Base-by-base conservation (phyloP, 2,888 invertebrate species). In the Synergus itoensis region DNA sequence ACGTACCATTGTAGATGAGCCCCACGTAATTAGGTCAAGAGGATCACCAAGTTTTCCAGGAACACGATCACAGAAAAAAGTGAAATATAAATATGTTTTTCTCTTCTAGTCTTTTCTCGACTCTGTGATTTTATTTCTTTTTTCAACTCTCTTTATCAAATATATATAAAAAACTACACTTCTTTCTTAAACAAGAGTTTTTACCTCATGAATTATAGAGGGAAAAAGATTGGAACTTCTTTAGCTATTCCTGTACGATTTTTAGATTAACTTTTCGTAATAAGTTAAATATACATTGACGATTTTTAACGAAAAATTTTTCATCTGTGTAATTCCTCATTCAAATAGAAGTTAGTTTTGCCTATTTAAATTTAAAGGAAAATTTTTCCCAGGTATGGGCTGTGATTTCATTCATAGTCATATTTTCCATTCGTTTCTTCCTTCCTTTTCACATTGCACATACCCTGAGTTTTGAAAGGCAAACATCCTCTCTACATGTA, bases 351-450 rank as follows among this genome's bases (percentile, higher is more conserved):
- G 18, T 57, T 57, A 57, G 28, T 28, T 62, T 62, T 28, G 1
- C 53, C 73, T 57, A 73, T 57, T 73, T 57, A 36, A 57, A 73
- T 73, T 73, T 73, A 40, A 73, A 73, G 73, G 48, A 36, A 73
- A 73, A 40, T 53, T 57, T 57, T 53, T 53, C 53, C 40, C 18
- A 73, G 53, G 53, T 36, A 40, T 69, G 73, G n/a, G 36, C 53
- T 73, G 53, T 36, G 53, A 73, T 73, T 73, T 57, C 53, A 73
- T 73, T 53, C 73, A 57, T 48, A 7, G 69, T 48, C 69, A 69
- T 69, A 28, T 73, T 73, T 73, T 11, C 53, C 48, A 73, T 53
- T 73, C 73, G 73, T 73, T 57, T 18, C 16, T 73, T 73, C 28
- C 36, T 36, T 53, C 45, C 36, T 73, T 53, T 73, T 73, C 53